phyloP scores from a whole-genome alignment of 2,888 invertebrate genomes.

The Tridacna crocea region DNA sequence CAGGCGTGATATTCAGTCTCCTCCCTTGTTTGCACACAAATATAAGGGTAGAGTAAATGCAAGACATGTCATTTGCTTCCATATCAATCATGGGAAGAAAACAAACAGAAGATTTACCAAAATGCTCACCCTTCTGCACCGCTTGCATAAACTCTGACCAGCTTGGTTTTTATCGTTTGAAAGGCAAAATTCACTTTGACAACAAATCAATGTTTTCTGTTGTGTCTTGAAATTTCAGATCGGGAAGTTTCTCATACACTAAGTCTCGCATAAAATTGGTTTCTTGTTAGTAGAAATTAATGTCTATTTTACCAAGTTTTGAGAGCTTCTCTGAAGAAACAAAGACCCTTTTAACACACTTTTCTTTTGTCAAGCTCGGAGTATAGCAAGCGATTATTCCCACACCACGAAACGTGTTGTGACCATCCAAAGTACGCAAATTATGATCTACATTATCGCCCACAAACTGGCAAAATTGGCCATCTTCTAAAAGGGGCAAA shows the following conservation, averaged over 20 bases:
- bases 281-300: no score
- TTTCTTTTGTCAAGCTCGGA: no score
- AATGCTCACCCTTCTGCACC: no score
- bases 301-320: no score
- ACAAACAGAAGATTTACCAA: conserved; percentile 18
- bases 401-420: neutral
- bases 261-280: no score
- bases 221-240: neutral
- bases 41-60: conserved; percentile 54
- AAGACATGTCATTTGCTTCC: conserved; percentile 59
- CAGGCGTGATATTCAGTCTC: no score
- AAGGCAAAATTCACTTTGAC: conserved; percentile 36
- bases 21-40: conserved; percentile 59
- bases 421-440: neutral
- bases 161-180: conserved; percentile 20
- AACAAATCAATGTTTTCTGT: conserved; percentile 35
- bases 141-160: conserved; percentile 59
- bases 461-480: no score
- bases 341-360: neutral
- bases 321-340: neutral
- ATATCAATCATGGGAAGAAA: conserved; percentile 68
- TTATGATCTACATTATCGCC: no score
- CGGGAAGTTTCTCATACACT: no score
- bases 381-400: neutral
- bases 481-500: no score